These are phyloP conservation scores for Leptinotarsa tumamoca DNA, from an alignment of 2,888 invertebrate genomes.

Conservation along the genomic window DNA sequence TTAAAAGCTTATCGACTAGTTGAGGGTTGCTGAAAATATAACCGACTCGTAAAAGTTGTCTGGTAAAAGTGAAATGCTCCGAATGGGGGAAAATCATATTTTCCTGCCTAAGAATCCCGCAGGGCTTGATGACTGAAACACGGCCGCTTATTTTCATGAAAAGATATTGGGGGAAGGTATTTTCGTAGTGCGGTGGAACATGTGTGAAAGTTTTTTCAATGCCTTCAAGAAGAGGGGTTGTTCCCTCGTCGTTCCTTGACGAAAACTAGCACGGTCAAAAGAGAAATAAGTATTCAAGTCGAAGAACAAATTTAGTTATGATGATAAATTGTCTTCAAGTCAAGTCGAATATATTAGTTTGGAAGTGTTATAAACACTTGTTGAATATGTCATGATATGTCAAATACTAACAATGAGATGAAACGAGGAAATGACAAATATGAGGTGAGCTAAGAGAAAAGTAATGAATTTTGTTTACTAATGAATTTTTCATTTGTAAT, in stretches of 20 bases:
- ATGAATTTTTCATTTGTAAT: no score
- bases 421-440: no score
- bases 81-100: conserved; percentile 15
- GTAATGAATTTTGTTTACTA: no score
- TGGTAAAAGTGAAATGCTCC: conserved; percentile 11
- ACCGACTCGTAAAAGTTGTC: conserved; percentile 13
- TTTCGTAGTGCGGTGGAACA: conserved; percentile 1
- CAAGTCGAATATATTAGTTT: no score
- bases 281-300: neutral
- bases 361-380: no score
- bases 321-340: neutral
- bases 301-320: neutral
- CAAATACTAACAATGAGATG: no score
- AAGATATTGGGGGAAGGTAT: conserved; percentile 9
- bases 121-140: conserved; percentile 10
- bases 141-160: conserved; percentile 11
- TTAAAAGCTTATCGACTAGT: conserved; percentile 25
- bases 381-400: no score
- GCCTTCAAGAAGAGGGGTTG: neutral
- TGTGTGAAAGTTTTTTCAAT: conserved; percentile 10
- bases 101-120: neutral
- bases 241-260: neutral
- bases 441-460: no score
- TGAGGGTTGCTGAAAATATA: conserved; percentile 24
- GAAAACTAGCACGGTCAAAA: neutral